A percentile compares a stretch with the other conserved stretches of the same genome.
These are phyloP conservation scores for Anastrepha ludens DNA, from an alignment of 1,140 invertebrate species.

Conservation along the genomic window DNA sequence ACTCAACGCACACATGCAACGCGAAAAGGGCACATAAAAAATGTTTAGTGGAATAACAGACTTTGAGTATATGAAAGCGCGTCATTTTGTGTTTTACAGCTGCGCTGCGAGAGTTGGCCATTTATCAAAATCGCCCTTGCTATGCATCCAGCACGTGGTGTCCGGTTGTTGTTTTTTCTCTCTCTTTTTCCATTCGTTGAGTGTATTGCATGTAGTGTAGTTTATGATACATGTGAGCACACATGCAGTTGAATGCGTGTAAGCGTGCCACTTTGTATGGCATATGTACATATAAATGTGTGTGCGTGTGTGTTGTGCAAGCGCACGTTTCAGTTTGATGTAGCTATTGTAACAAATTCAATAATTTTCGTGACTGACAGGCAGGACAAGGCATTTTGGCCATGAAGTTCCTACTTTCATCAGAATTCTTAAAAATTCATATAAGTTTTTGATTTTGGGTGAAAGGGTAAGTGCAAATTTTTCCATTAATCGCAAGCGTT, in stretches of 20 bases:
- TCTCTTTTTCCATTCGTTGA: no score
- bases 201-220: no score
- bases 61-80: conserved; percentile 10
- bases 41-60: not conserved
- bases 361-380: not conserved
- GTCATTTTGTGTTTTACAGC: conserved; percentile 32
- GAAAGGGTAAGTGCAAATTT: no score
- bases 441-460: no score
- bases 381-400: not conserved
- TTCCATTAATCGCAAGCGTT: no score
- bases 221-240: no score
- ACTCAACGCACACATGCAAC: not conserved
- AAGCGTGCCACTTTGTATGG: not conserved
- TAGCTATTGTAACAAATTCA: conserved; percentile 3
- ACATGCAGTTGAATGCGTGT: not conserved
- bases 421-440: no score
- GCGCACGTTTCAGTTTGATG: not conserved
- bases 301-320: no score
- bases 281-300: not conserved
- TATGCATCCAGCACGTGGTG: not conserved
- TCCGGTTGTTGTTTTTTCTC: not conserved
- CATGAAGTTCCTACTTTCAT: no score
- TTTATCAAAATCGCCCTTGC: conserved; percentile 45
- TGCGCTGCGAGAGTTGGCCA: conserved; percentile 3
- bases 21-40: no score